Percentiles rank a stretch among this genome's conserved stretches.
phyloP scores from a whole-genome alignment of 2,113 vertebrate species.

The Zosterops pallidus region DNA sequence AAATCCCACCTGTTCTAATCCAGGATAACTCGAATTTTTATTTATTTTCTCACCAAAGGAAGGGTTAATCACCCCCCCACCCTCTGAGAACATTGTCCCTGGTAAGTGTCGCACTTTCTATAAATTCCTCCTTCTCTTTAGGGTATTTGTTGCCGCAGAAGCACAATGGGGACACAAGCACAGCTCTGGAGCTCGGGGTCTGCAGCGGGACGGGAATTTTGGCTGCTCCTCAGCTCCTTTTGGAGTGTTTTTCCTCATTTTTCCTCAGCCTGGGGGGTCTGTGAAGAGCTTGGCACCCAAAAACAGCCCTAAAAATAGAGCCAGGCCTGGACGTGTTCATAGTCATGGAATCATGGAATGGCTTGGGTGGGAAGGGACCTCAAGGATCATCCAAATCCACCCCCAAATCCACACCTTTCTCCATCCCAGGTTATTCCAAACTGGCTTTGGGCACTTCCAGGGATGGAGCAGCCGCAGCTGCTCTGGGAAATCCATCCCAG shows the following conservation, averaged over 20 bases:
- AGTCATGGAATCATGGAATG: neutral
- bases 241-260: neutral
- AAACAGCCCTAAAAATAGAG: constrained; percentile 22
- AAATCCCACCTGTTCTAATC: neutral
- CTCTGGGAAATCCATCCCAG: neutral
- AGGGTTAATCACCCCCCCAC: neutral
- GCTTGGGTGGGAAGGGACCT: neutral
- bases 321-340: neutral
- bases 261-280: neutral
- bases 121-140: neutral
- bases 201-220: constrained; percentile 28
- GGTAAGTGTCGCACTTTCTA: neutral
- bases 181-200: neutral
- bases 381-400: neutral
- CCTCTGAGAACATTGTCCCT: neutral
- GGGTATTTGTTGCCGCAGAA: neutral
- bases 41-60: neutral
- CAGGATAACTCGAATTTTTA: neutral
- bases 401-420: neutral
- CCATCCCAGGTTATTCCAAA: neutral
- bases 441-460: neutral
- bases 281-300: neutral
- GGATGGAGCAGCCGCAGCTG: neutral
- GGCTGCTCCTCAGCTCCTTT: constrained; percentile 10
- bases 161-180: neutral